Evolutionary conservation across 2,113 vertebrate species (phyloP).

Genomic region (Nesoenas mayeri): DNA sequence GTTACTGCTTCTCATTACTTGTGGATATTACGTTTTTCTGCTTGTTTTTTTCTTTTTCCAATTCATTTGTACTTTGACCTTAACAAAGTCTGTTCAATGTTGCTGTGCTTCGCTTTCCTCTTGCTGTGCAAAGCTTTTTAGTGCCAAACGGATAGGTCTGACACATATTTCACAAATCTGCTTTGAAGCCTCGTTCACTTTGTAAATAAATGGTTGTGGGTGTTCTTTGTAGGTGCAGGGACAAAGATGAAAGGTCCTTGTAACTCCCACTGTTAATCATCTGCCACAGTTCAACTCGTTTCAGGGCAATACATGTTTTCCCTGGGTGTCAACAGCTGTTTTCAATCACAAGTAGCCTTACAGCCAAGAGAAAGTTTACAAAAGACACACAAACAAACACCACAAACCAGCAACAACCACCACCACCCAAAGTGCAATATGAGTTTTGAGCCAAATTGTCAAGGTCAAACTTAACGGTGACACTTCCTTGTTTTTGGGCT

Average conservation of each 20-base stretch:
- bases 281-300: background rate
- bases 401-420: no score
- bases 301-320: background rate
- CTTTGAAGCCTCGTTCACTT: background rate
- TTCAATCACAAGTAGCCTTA: background rate
- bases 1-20: background rate
- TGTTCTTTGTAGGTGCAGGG: background rate
- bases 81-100: accelerated
- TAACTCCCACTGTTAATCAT: background rate
- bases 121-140: background rate
- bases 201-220: background rate
- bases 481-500: background rate
- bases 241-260: background rate
- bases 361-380: background rate
- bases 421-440: background rate
- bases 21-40: background rate
- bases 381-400: background rate
- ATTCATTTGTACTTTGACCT: background rate
- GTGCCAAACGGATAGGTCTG: no score
- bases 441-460: background rate
- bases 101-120: background rate
- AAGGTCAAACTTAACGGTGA: background rate
- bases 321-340: background rate
- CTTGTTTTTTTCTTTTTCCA: background rate
- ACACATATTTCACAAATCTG: background rate